phyloP scores from a whole-genome alignment of 2,797 vertebrate species.

The Epinephelus coioides region DNA sequence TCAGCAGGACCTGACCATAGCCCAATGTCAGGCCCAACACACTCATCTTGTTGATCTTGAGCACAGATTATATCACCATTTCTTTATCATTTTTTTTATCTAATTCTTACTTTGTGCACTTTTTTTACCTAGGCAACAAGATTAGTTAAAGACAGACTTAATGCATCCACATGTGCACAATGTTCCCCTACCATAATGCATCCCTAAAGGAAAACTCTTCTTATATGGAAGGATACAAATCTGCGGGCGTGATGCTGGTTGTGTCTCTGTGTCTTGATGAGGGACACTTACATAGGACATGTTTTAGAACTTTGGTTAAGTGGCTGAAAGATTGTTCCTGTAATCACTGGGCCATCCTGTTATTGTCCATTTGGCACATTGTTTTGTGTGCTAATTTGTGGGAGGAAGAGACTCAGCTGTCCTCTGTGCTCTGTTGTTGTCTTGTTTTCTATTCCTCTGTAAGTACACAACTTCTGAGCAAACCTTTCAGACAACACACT shows the following conservation, averaged over 20 bases:
- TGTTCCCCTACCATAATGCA: neutral
- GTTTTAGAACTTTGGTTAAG: conserved; percentile 6
- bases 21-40: too few relatives aligned
- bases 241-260: neutral
- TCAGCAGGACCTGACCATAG: too few relatives aligned
- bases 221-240: neutral
- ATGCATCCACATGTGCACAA: neutral
- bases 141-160: neutral
- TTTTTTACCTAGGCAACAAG: neutral
- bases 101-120: neutral
- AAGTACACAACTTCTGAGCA: neutral
- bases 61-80: too few relatives aligned
- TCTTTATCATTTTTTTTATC: neutral
- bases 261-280: neutral
- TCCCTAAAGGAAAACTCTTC: neutral
- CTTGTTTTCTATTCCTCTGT: conserved; percentile 25
- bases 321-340: conserved; percentile 4
- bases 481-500: conserved; percentile 27
- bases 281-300: conserved; percentile 2
- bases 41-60: too few relatives aligned
- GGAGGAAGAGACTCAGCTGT: conserved; percentile 8
- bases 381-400: conserved; percentile 19
- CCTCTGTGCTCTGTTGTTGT: conserved; percentile 20
- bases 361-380: conserved; percentile 19
- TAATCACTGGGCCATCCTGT: conserved; percentile 15